phyloP scores from a whole-genome alignment of 2,113 vertebrate species.

The Archilochus colubris region DNA sequence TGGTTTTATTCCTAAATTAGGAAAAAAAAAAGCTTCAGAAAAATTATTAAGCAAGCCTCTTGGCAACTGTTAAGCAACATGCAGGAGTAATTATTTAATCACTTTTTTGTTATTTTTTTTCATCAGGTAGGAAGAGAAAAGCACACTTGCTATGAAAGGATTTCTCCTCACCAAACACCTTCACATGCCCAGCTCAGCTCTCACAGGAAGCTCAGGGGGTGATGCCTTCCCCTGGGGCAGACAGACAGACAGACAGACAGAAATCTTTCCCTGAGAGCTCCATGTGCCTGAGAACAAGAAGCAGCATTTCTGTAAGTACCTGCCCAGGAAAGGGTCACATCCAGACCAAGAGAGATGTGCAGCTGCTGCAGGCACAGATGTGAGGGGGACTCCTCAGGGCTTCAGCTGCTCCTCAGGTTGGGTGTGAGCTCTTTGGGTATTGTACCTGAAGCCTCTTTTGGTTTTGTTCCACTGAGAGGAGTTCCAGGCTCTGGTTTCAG shows the following conservation, averaged over 20 bases:
- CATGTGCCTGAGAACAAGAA: neutral
- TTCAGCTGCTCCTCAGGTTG: neutral
- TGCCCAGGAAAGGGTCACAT: neutral
- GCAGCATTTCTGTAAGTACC: neutral
- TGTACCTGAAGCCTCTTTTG: neutral
- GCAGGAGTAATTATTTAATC: constrained; percentile 51
- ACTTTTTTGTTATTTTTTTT: neutral
- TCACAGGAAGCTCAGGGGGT: neutral
- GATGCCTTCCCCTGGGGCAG: neutral
- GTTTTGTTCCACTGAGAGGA: neutral
- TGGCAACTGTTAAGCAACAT: constrained; percentile 35
- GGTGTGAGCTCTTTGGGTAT: fast-evolving
- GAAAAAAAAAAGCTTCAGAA: neutral
- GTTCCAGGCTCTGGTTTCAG: no score
- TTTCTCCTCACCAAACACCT: neutral
- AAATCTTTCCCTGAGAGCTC: neutral
- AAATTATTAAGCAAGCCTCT: constrained; percentile 15
- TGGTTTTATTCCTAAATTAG: constrained; percentile 35
- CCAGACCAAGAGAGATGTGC: neutral
- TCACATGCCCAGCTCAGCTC: neutral
- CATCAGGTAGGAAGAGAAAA: neutral
- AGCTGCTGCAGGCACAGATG: neutral
- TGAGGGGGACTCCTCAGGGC: fast-evolving
- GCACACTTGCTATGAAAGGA: neutral
- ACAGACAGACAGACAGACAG: neutral